phyloP scores from a whole-genome alignment of 2,113 vertebrate species.

The rabbit (Oryctolagus cuniculus) region DNA sequence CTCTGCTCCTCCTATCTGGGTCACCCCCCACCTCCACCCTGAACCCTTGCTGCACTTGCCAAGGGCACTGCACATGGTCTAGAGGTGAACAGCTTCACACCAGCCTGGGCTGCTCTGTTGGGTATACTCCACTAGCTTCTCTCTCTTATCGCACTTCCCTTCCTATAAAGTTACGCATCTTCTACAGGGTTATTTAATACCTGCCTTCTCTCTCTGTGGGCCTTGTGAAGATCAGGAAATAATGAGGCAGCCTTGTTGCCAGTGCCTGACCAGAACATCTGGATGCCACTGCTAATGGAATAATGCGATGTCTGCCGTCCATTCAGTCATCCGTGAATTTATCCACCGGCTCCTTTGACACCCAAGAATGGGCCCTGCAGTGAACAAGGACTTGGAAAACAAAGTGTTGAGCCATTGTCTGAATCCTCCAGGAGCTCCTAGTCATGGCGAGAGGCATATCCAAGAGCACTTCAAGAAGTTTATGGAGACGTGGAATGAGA shows the following conservation, averaged over 20 bases:
- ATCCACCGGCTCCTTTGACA: background rate
- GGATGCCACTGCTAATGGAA: background rate
- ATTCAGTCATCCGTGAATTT: background rate
- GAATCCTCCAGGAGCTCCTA: background rate
- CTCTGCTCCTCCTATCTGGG: background rate
- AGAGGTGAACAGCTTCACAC: slow-evolving; percentile 26
- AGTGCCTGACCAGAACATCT: background rate
- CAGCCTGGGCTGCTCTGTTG: background rate
- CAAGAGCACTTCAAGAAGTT: no score
- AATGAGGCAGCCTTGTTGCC: background rate
- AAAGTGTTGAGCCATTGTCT: background rate
- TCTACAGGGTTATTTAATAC: slow-evolving; percentile 60
- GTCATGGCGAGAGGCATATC: background rate
- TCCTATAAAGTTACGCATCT: slow-evolving; percentile 69
- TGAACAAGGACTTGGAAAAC: background rate
- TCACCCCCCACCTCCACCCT: no score
- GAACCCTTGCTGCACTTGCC: background rate
- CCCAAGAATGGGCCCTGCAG: background rate
- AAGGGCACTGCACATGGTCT: background rate
- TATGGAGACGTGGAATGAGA: no score
- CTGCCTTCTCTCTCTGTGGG: background rate
- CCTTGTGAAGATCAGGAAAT: background rate
- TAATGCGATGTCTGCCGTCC: background rate
- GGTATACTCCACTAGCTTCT: background rate
- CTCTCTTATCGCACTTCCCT: slow-evolving; percentile 70